Evolutionary conservation across 1,140 invertebrate genomes (phyloP), one percentile per base, ranked within the genome.

Genomic region (Ceratina calcarata): DNA sequence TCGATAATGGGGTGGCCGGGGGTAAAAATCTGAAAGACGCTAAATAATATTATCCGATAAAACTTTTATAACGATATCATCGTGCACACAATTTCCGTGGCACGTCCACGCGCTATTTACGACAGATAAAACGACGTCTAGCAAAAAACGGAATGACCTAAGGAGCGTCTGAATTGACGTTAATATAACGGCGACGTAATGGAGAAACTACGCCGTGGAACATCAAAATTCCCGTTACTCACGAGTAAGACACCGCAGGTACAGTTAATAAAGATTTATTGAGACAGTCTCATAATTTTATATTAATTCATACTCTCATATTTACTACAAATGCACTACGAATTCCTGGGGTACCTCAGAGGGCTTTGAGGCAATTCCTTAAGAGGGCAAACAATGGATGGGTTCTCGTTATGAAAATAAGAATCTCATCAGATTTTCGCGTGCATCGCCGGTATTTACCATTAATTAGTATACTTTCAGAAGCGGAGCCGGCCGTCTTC

Each of bases 11-110:
- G 51, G 2, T 6, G n/a, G 37, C 37, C 37, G 8, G 37, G 32
- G 37, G 61, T 77, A 70, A 77, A 61, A 70, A 77, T 79, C 69
- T 79, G 60, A 20, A 66, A 51, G 22, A 45, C 71, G 27, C 62
- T 79, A 74, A 79, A 79, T 79, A 74, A 79, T 74, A 74, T 79
- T 67, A 74, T 74, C 51, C 61, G 60, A 58, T 65, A 73, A 79
- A 79, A 77, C 55, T 77, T 77, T 70, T 70, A 77, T 77, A 77
- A 51, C 75, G 67, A 27, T 20, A 61, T 70, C 45, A 53, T 58
- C 55, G 75, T 53, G 61, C 51, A 61, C 55, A 69, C 66, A 77
- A 70, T 77, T 77, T 70, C 75, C 68, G 37, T 24, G 22, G 51
- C 66, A 49, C 55, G 22, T 77, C 69, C 61, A 45, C 27, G 13